Percentiles rank a stretch among this genome's conserved stretches.
phyloP scores from a whole-genome alignment of 2,888 invertebrate genomes.

The Drosophila recens region DNA sequence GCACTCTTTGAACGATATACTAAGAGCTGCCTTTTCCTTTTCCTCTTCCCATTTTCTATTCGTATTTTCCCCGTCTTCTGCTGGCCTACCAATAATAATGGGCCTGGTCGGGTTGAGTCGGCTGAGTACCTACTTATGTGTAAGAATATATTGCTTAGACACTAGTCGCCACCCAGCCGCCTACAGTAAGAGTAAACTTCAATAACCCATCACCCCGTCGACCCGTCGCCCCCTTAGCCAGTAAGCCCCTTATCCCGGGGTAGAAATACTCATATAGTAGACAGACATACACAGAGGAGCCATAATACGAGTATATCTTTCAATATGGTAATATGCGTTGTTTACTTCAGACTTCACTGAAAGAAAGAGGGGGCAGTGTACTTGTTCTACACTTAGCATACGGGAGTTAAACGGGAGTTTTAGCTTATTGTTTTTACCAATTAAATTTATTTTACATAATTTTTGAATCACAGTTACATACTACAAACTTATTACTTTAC shows the following conservation, averaged over 20 bases:
- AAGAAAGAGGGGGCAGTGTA: conserved; percentile 10
- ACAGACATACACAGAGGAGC: conserved; percentile 7
- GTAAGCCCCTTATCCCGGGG: neutral
- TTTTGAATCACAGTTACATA: conserved; percentile 80
- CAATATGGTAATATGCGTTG: conserved; percentile 30
- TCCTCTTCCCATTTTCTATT: neutral
- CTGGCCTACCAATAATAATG: conserved; percentile 47
- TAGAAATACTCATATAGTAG: neutral
- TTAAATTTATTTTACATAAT: conserved; percentile 78
- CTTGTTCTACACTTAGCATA: conserved; percentile 8
- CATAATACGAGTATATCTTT: conserved; percentile 24
- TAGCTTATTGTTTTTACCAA: conserved; percentile 64
- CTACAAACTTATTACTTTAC: conserved; percentile 78
- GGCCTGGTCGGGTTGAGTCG: conserved; percentile 12
- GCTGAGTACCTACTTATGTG: conserved; percentile 25
- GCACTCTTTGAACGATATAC: conserved; percentile 5
- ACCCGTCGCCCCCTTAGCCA: neutral
- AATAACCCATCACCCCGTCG: conserved; percentile 14
- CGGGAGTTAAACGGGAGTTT: conserved; percentile 1
- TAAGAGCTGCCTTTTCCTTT: conserved; percentile 7
- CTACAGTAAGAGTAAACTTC: conserved; percentile 20
- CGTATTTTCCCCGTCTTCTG: neutral
- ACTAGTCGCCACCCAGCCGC: conserved; percentile 12
- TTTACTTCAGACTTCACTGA: conserved; percentile 39
- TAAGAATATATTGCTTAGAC: conserved; percentile 40